These are phyloP conservation scores for Forbesichthys papilliferus DNA, from an alignment of 2,113 vertebrate genomes.

Conservation along the genomic window DNA sequence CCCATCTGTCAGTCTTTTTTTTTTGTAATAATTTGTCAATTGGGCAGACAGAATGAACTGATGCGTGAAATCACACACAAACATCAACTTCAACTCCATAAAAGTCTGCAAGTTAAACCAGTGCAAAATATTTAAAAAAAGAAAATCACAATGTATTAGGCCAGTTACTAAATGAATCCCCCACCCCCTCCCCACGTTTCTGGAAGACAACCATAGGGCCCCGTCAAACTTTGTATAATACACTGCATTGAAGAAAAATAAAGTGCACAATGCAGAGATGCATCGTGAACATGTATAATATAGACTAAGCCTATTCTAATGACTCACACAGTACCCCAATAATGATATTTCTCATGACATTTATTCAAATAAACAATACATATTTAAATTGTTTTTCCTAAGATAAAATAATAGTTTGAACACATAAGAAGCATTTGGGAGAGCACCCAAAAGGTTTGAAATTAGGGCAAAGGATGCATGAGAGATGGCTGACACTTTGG, in stretches of 20 bases:
- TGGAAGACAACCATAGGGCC: conserved; percentile 65
- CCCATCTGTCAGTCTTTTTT: conserved; percentile 32
- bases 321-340: conserved; percentile 73
- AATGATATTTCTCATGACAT: conserved; percentile 76
- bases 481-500: conserved; percentile 64
- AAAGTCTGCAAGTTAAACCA: conserved; percentile 42
- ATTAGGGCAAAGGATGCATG: conserved; percentile 60
- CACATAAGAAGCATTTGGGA: conserved; percentile 71
- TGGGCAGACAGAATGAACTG: conserved; percentile 31
- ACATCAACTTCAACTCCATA: conserved; percentile 26
- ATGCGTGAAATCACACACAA: conserved; percentile 39
- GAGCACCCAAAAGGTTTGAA: conserved; percentile 58
- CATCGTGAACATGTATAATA: conserved; percentile 41
- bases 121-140: conserved; percentile 29
- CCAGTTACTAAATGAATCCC: conserved; percentile 31
- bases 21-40: conserved; percentile 41
- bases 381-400: conserved; percentile 69
- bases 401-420: conserved; percentile 74
- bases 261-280: conserved; percentile 43
- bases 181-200: conserved; percentile 18
- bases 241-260: conserved; percentile 25
- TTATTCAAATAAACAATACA: conserved; percentile 80
- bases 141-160: conserved; percentile 9
- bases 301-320: conserved; percentile 64
- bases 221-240: conserved; percentile 42